Evolutionary conservation across 2,113 vertebrate genomes (phyloP).

Genomic region (Hucho hucho): DNA sequence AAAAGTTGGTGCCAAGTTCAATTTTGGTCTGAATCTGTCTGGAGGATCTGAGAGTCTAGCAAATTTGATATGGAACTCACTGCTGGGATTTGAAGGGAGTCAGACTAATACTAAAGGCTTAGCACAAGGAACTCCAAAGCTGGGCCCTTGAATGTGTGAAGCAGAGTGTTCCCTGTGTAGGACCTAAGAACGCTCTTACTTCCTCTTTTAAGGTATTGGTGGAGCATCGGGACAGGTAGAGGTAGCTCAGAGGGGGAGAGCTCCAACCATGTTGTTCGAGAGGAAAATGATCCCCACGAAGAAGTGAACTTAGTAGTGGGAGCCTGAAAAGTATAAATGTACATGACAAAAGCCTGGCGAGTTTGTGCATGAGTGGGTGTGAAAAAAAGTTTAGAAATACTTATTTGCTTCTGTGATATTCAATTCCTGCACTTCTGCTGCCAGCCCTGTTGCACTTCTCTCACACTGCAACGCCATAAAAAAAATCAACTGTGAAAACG

Average conservation of each 20-base stretch:
- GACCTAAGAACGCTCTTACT: not conserved
- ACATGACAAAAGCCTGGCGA: constrained; percentile 11
- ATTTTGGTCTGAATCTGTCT: constrained; percentile 55
- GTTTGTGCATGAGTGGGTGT: constrained; percentile 13
- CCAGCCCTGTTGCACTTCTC: constrained; percentile 17
- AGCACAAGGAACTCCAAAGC: constrained; percentile 41
- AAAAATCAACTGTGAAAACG: constrained; percentile 23
- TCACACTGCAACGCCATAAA: constrained; percentile 18
- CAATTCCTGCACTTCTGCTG: constrained; percentile 17
- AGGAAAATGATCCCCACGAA: not conserved
- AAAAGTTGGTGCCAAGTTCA: constrained; percentile 54
- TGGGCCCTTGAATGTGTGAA: constrained; percentile 23
- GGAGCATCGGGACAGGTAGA: constrained; percentile 9
- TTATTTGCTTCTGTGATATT: constrained; percentile 27
- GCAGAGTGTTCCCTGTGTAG: constrained; percentile 25
- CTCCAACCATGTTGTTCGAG: not conserved
- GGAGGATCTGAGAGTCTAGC: constrained; percentile 45
- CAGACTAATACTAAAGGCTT: constrained; percentile 37
- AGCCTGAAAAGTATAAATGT: not conserved
- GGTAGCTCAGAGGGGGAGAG: constrained; percentile 6
- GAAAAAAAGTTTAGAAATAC: constrained; percentile 26
- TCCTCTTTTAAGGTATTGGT: constrained; percentile 31
- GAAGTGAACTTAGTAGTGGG: not conserved
- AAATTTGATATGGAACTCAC: constrained; percentile 57
- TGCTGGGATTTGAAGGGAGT: constrained; percentile 55